phyloP scores from a whole-genome alignment of 2,888 invertebrate genomes.

The Disparrhopalites patrizii region DNA sequence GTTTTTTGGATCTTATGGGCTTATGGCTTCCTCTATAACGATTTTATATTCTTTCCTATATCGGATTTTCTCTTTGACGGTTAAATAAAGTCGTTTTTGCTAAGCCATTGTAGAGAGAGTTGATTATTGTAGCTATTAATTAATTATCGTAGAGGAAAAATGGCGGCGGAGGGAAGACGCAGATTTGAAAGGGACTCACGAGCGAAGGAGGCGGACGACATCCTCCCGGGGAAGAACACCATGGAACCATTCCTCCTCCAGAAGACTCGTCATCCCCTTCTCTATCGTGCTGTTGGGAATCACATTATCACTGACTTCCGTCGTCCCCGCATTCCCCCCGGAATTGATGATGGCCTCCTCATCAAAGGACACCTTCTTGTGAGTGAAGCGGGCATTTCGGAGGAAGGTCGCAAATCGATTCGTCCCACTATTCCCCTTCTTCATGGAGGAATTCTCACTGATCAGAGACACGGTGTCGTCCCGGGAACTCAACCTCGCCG shows the following conservation, averaged over 20 bases:
- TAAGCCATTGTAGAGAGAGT: not conserved
- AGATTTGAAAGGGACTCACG: too few species aligned
- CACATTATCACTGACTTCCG: conserved; percentile 33
- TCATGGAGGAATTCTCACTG: conserved; percentile 37
- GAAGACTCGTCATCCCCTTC: conserved; percentile 53
- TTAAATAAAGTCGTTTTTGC: too few species aligned
- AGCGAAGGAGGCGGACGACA: conserved; percentile 78
- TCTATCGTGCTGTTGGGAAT: conserved; percentile 37
- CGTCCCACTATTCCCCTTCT: conserved; percentile 34
- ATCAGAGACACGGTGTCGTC: conserved; percentile 41
- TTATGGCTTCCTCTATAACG: too few species aligned
- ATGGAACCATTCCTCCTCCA: conserved; percentile 91
- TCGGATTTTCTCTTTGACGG: too few species aligned
- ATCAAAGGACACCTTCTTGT: conserved; percentile 43
- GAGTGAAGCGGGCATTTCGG: conserved; percentile 15
- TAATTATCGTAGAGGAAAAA: not conserved
- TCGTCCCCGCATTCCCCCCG: conserved; percentile 4
- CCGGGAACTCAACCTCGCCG: conserved; percentile 5
- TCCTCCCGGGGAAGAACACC: conserved; percentile 94
- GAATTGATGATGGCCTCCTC: conserved; percentile 26
- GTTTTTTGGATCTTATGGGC: too few species aligned
- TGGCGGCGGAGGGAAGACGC: not conserved
- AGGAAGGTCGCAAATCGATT: conserved; percentile 38
- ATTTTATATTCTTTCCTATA: too few species aligned
- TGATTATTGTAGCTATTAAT: not conserved